These are phyloP conservation scores for Macrosiphum euphorbiae DNA, from an alignment of 2,888 invertebrate species.

Conservation along the genomic window DNA sequence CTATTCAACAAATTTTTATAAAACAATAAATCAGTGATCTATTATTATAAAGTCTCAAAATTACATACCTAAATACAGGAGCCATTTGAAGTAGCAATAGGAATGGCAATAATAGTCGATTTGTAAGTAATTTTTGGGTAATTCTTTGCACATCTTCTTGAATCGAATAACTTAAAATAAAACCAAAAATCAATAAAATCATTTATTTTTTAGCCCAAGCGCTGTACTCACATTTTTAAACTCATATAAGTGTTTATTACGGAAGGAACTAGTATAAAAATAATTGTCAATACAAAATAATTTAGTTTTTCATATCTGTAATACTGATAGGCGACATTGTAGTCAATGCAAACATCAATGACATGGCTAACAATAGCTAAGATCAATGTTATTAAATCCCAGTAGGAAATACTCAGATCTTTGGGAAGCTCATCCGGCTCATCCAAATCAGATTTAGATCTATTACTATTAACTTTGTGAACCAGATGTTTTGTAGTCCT, in stretches of 20 bases:
- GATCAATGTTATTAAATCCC: conserved; percentile 76
- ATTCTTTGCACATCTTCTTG: conserved; percentile 75
- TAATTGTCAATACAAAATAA: conserved; percentile 79
- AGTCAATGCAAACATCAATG: conserved; percentile 79
- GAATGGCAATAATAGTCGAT: conserved; percentile 74
- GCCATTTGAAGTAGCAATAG: conserved; percentile 81
- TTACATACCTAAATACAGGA: conserved; percentile 76
- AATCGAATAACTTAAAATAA: conserved; percentile 67
- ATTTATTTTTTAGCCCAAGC: background rate
- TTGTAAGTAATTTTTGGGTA: conserved; percentile 72
- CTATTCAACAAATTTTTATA: too few species aligned
- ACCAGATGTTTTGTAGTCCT: background rate
- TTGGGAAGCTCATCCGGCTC: conserved; percentile 55
- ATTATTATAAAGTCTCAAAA: background rate
- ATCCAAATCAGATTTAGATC: conserved; percentile 16
- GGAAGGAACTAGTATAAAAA: conserved; percentile 81
- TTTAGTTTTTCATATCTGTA: conserved; percentile 73
- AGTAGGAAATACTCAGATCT: conserved; percentile 51
- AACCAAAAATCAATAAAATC: conserved; percentile 2
- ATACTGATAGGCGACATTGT: conserved; percentile 79
- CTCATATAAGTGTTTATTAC: conserved; percentile 82
- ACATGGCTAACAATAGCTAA: conserved; percentile 80
- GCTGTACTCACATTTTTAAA: conserved; percentile 77
- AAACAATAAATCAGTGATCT: background rate
- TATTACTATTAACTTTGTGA: background rate